phyloP scores from a whole-genome alignment of 1,140 invertebrate genomes.

The Hyposmocoma kahamanoa region DNA sequence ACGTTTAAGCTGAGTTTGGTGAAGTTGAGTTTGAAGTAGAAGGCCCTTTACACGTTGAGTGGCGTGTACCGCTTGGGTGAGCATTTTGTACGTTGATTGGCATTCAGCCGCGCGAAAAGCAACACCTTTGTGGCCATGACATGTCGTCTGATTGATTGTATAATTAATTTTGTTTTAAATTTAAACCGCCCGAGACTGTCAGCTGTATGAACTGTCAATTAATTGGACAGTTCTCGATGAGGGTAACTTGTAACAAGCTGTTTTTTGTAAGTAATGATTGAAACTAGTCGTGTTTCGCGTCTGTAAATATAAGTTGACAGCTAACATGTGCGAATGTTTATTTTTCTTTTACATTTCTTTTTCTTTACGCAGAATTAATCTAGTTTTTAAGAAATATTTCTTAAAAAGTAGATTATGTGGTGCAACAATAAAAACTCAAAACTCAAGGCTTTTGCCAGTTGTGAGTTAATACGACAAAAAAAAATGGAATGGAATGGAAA shows the following conservation, averaged over 20 bases:
- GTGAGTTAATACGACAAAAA: no score
- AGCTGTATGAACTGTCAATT: constrained; percentile 56
- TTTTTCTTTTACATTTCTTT: constrained; percentile 17
- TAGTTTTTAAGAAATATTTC: no score
- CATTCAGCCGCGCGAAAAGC: constrained; percentile 60
- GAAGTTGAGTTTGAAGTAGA: not conserved
- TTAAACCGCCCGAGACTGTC: constrained; percentile 44
- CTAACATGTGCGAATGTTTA: constrained; percentile 35
- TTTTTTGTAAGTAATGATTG: constrained; percentile 37
- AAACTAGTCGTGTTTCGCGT: constrained; percentile 43
- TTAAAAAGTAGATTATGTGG: no score
- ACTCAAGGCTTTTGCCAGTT: no score
- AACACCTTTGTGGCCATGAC: constrained; percentile 55
- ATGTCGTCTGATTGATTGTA: constrained; percentile 61
- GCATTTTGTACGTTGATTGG: constrained; percentile 60
- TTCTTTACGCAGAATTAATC: no score
- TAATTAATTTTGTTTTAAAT: constrained; percentile 64
- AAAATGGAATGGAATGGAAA: no score
- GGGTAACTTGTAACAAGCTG: constrained; percentile 41
- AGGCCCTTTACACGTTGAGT: constrained; percentile 13
- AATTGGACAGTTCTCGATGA: constrained; percentile 53
- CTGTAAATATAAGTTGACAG: constrained; percentile 41
- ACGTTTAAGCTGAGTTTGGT: constrained; percentile 24
- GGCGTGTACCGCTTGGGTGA: constrained; percentile 32
- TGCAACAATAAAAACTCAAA: no score